phyloP scores from a whole-genome alignment of 1,140 invertebrate genomes.

The Microvelia longipes region DNA sequence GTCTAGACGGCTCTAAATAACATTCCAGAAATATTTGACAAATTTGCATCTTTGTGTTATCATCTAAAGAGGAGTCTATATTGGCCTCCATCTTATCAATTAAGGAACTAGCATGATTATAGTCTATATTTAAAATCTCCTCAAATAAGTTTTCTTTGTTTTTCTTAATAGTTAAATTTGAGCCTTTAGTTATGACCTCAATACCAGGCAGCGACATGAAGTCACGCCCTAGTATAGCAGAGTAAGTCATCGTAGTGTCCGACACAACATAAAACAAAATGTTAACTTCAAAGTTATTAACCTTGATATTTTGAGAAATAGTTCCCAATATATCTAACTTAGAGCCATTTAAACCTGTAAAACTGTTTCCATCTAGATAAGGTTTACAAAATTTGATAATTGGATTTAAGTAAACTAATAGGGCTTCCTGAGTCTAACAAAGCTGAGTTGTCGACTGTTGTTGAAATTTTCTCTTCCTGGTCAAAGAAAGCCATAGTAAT shows the following conservation, averaged over 20 bases:
- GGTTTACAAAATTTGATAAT: neutral
- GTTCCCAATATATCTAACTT: neutral
- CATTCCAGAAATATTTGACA: neutral
- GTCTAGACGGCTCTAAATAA: neutral
- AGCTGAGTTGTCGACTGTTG: neutral
- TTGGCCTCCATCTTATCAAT: neutral
- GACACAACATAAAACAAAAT: neutral
- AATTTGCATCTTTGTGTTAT: neutral
- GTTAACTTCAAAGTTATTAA: neutral
- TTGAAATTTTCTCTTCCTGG: neutral
- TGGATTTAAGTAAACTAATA: neutral
- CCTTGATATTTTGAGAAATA: neutral
- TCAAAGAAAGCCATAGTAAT: neutral
- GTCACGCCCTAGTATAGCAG: neutral
- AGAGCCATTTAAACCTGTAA: neutral
- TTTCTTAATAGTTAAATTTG: too few relatives aligned
- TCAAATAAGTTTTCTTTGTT: too few relatives aligned
- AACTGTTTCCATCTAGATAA: neutral
- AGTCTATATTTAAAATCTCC: neutral
- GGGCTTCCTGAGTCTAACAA: neutral
- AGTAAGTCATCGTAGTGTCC: neutral
- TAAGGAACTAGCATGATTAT: too few relatives aligned
- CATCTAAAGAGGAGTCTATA: neutral
- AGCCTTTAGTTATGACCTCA: too few relatives aligned
- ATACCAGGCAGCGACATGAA: neutral